Evolutionary conservation across 2,113 vertebrate genomes (phyloP).

Genomic region (Oncorhynchus tshawytscha): DNA sequence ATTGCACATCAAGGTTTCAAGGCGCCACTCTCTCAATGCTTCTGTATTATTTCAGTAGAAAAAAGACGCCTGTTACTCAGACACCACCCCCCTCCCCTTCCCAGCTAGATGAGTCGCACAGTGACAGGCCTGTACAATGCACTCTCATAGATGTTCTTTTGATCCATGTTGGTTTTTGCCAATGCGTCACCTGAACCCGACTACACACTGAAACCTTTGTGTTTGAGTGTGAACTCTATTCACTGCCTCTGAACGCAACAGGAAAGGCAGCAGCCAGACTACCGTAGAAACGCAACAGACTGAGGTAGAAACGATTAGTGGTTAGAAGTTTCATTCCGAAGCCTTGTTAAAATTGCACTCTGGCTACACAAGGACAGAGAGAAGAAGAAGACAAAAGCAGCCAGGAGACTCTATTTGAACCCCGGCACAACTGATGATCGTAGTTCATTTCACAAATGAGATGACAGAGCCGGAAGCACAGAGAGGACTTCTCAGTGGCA

Average conservation of each 20-base stretch:
- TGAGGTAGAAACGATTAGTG: conserved; percentile 33
- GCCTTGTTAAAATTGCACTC: conserved; percentile 33
- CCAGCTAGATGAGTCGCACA: background rate
- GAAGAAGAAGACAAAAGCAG: conserved; percentile 19
- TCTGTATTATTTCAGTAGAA: background rate
- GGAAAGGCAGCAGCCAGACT: background rate
- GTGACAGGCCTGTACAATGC: background rate
- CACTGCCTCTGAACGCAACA: background rate
- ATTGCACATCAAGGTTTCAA: conserved; percentile 32
- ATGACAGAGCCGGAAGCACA: conserved; percentile 33
- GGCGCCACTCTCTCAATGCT: background rate
- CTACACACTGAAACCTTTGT: background rate
- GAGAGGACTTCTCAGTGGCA: conserved; percentile 33
- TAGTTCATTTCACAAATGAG: conserved; percentile 60
- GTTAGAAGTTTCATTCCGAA: conserved; percentile 37
- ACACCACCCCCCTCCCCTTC: background rate
- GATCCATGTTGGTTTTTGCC: background rate
- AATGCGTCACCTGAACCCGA: background rate
- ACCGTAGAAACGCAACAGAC: background rate
- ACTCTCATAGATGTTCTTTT: background rate
- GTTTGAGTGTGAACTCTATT: background rate
- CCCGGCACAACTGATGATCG: conserved; percentile 64
- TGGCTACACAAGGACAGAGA: background rate
- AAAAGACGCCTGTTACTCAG: background rate
- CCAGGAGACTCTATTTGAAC: conserved; percentile 52